Percentiles rank a stretch among this genome's conserved stretches.
phyloP scores from a whole-genome alignment of 2,888 invertebrate genomes.

The Corbicula japonica region DNA sequence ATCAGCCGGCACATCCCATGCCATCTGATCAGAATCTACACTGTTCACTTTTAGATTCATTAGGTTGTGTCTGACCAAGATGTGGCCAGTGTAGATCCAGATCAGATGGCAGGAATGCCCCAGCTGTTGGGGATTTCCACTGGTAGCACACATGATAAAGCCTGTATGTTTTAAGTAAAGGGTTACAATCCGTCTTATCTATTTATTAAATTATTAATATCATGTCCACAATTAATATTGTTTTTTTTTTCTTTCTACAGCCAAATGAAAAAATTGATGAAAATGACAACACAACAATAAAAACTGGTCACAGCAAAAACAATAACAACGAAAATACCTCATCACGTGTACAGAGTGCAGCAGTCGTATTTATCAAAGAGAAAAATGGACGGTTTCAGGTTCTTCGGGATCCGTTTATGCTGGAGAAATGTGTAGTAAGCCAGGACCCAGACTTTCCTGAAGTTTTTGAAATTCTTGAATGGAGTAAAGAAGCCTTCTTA shows the following conservation, averaged over 20 bases:
- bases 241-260: conserved; percentile 9
- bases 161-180: no score
- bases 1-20: no score
- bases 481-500: conserved; percentile 96
- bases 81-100: no score
- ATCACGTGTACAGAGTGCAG: conserved; percentile 93
- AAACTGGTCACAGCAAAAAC: conserved; percentile 30
- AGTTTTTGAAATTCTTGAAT: conserved; percentile 98
- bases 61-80: no score
- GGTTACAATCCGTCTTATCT: no score
- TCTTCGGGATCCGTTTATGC: conserved; percentile 94
- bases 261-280: conserved; percentile 23
- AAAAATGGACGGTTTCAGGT: conserved; percentile 95
- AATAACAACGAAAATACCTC: conserved; percentile 62
- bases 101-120: no score
- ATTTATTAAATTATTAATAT: no score
- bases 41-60: no score
- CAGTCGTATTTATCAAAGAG: conserved; percentile 94
- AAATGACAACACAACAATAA: conserved; percentile 29
- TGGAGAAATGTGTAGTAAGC: conserved; percentile 96
- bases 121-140: no score
- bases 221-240: not conserved
- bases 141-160: no score
- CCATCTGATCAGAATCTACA: no score
- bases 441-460: conserved; percentile 96